phyloP scores from a whole-genome alignment of 2,113 vertebrate genomes.

The Pyxicephalus adspersus region DNA sequence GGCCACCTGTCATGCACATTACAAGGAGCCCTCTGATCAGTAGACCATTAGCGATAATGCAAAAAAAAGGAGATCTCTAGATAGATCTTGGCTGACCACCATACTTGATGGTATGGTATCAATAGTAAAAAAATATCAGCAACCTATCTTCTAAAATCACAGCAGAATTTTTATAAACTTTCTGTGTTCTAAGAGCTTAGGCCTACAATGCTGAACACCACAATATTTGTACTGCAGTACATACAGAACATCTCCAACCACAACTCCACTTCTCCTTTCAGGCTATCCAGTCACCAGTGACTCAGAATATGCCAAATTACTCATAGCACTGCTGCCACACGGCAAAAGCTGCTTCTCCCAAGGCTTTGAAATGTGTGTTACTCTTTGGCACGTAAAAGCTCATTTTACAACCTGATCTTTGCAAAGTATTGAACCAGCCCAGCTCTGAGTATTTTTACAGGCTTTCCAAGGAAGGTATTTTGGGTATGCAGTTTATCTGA shows the following conservation, averaged over 20 bases:
- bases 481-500: not conserved
- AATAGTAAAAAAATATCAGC: too few relatives aligned
- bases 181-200: too few relatives aligned
- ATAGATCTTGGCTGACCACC: too few relatives aligned
- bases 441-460: slow-evolving; percentile 6
- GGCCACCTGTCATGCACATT: too few relatives aligned
- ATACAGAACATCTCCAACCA: not conserved
- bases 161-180: too few relatives aligned
- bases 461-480: not conserved
- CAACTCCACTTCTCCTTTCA: slow-evolving; percentile 14
- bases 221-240: too few relatives aligned
- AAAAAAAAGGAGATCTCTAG: too few relatives aligned
- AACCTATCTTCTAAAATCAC: too few relatives aligned
- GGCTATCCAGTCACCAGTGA: not conserved
- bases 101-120: too few relatives aligned
- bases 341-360: not conserved
- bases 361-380: not conserved
- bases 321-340: not conserved
- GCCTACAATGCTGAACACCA: too few relatives aligned
- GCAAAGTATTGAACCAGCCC: not conserved
- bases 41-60: too few relatives aligned
- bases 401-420: slow-evolving; percentile 26
- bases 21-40: too few relatives aligned
- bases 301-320: not conserved
- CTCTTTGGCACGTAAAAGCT: slow-evolving; percentile 15